These are phyloP conservation scores for Tachycineta bicolor DNA, from an alignment of 2,113 vertebrate species.

Conservation along the genomic window DNA sequence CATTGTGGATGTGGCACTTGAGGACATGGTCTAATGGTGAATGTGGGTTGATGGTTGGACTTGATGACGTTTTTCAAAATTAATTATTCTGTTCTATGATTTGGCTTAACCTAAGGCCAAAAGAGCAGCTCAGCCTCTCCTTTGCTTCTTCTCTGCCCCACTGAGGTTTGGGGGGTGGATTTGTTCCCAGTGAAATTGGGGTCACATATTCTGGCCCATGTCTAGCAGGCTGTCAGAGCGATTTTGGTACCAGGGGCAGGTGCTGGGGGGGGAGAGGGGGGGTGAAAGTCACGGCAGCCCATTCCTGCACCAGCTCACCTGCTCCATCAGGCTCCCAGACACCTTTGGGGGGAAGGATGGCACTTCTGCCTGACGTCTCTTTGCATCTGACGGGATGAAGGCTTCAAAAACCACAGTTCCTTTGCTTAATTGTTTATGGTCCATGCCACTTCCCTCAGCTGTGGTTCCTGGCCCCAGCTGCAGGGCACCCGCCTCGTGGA, in stretches of 20 bases:
- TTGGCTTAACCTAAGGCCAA: neutral
- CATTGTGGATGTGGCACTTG: accelerated
- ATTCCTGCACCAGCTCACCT: neutral
- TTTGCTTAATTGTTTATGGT: neutral
- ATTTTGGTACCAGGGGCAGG: neutral
- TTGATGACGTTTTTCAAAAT: neutral
- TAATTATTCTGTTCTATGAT: too few relatives aligned
- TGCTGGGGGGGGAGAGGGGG: neutral
- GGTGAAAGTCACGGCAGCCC: accelerated
- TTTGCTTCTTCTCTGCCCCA: neutral
- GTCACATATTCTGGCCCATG: neutral
- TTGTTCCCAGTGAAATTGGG: neutral
- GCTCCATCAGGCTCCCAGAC: neutral
- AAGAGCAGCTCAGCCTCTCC: neutral
- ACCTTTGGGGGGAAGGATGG: neutral
- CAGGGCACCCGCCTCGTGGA: neutral
- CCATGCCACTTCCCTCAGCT: neutral
- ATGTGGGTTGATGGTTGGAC: too few relatives aligned
- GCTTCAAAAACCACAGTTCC: neutral
- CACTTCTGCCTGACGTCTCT: neutral
- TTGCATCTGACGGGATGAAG: neutral
- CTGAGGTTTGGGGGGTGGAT: neutral
- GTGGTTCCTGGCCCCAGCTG: neutral
- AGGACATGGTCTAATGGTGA: neutral
- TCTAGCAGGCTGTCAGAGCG: accelerated